These are phyloP conservation scores for Busseola fusca DNA, from an alignment of 2,888 invertebrate species.

Conservation along the genomic window DNA sequence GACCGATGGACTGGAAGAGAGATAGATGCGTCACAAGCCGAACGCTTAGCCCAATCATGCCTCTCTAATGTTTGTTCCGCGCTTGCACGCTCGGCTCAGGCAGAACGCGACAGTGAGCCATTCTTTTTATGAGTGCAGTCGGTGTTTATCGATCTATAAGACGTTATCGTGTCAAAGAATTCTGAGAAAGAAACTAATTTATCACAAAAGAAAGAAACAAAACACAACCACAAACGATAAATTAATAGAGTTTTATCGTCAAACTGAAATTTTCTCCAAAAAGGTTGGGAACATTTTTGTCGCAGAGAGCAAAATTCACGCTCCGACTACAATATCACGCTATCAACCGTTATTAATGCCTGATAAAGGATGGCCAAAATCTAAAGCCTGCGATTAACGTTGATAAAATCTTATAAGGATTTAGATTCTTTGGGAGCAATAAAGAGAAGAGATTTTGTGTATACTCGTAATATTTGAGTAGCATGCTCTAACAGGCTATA, in stretches of 20 bases:
- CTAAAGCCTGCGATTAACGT: slow-evolving; percentile 20
- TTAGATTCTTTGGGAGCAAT: slow-evolving; percentile 13
- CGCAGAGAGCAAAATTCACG: slow-evolving; percentile 12
- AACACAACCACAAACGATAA: slow-evolving; percentile 4
- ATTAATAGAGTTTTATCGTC: not conserved
- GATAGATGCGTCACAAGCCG: too few species aligned
- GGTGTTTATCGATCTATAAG: too few species aligned
- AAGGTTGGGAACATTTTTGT: slow-evolving; percentile 11
- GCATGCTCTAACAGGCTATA: slow-evolving; percentile 9
- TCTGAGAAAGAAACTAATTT: slow-evolving; percentile 2
- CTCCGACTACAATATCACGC: slow-evolving; percentile 24
- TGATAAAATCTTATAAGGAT: slow-evolving; percentile 19
- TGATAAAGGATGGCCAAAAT: slow-evolving; percentile 40
- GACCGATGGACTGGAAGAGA: too few species aligned
- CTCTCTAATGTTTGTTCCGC: too few species aligned
- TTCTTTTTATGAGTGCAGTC: too few species aligned
- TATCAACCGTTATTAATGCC: slow-evolving; percentile 32
- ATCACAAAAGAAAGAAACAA: slow-evolving; percentile 8
- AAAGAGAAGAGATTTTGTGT: slow-evolving; percentile 6
- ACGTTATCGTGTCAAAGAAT: too few species aligned
- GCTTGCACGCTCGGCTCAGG: too few species aligned
- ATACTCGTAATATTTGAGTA: not conserved
- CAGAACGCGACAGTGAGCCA: too few species aligned
- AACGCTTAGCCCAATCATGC: too few species aligned
- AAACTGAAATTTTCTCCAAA: slow-evolving; percentile 13